phyloP scores from a whole-genome alignment of 2,888 invertebrate species.

The Hydraecia micacea region DNA sequence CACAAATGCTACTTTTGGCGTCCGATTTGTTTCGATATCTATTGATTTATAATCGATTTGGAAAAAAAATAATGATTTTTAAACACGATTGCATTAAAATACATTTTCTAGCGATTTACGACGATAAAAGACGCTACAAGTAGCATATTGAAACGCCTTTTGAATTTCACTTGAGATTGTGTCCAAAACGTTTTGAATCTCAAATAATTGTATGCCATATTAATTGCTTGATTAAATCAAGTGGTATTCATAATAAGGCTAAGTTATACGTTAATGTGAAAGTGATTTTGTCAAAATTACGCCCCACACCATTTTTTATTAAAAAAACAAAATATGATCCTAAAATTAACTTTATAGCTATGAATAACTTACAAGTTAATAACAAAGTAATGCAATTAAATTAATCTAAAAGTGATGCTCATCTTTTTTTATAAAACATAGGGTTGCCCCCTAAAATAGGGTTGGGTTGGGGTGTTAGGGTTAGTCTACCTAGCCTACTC shows the following conservation, averaged over 20 bases:
- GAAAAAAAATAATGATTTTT: constrained; percentile 11
- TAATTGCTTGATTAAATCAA: constrained; percentile 60
- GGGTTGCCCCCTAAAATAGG: too few relatives aligned
- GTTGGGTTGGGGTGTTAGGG: too few relatives aligned
- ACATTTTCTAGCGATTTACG: constrained; percentile 12
- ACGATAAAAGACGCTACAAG: constrained; percentile 43
- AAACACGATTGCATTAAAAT: constrained; percentile 10
- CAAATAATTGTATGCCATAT: constrained; percentile 52
- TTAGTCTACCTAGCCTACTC: background rate
- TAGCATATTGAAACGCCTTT: constrained; percentile 53
- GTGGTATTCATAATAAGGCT: constrained; percentile 49
- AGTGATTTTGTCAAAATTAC: constrained; percentile 56
- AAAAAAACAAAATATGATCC: background rate
- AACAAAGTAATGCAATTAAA: background rate
- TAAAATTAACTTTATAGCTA: background rate
- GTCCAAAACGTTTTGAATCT: constrained; percentile 49
- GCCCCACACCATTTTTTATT: background rate
- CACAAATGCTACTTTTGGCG: constrained; percentile 66
- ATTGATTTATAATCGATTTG: constrained; percentile 18
- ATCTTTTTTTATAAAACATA: background rate
- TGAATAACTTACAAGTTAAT: background rate
- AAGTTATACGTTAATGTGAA: constrained; percentile 14
- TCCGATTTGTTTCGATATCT: constrained; percentile 20
- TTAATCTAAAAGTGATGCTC: background rate
- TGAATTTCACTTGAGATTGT: constrained; percentile 67